A percentile compares a stretch with the other conserved stretches of the same genome.
These are phyloP conservation scores for Pterobdella sp. DNA, from an alignment of 2,888 invertebrate species.

Conservation along the genomic window DNA sequence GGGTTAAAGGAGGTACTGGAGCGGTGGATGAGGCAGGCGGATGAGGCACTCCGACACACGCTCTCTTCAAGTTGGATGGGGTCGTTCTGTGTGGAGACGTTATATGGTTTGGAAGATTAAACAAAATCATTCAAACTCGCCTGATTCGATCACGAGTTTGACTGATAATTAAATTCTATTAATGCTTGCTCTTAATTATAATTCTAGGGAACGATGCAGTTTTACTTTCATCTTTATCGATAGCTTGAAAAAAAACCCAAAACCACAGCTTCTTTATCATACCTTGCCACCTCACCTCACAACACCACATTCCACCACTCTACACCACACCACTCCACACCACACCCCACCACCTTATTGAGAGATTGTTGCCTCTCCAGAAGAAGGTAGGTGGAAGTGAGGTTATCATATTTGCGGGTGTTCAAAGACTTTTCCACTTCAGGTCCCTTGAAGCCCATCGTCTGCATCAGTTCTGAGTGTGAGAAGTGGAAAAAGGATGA, in stretches of 20 bases:
- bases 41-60: conserved; percentile 13
- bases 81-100: neutral
- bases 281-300: neutral
- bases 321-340: neutral
- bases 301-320: neutral
- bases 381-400: conserved; percentile 94
- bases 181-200: neutral
- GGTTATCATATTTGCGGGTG: conserved; percentile 95
- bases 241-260: neutral
- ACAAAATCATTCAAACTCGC: neutral
- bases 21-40: conserved; percentile 20
- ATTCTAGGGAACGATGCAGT: neutral
- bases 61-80: conserved; percentile 8
- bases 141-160: neutral
- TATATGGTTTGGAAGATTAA: neutral
- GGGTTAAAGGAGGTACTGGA: conserved; percentile 10
- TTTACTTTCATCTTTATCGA: neutral
- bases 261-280: neutral
- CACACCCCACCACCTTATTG: neutral
- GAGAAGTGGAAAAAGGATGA: too few relatives aligned
- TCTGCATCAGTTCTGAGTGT: conserved; percentile 55
- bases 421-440: conserved; percentile 94
- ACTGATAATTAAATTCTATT: neutral
- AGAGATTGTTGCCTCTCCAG: conserved; percentile 54
- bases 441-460: conserved; percentile 87